These are phyloP conservation scores for Crossocerus cetratus DNA, from an alignment of 2,888 invertebrate genomes.

Conservation along the genomic window DNA sequence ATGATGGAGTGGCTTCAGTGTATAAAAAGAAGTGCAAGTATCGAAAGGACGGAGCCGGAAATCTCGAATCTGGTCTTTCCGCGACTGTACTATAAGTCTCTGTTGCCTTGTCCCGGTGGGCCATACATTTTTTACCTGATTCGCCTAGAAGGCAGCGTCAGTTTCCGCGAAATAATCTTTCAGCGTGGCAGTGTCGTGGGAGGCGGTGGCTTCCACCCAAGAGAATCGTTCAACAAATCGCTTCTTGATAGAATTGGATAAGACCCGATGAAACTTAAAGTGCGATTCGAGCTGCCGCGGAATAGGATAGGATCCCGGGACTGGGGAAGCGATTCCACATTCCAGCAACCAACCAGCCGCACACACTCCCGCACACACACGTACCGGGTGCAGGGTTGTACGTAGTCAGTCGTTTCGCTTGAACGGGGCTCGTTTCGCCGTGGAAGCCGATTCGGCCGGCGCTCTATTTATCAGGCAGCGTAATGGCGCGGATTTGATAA, in stretches of 20 bases:
- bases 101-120: neutral
- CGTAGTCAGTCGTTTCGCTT: neutral
- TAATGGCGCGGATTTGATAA: slow-evolving; percentile 29
- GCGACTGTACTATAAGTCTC: neutral
- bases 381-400: too few relatives aligned
- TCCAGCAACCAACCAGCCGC: too few relatives aligned
- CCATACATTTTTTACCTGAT: slow-evolving; percentile 5
- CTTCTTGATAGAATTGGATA: slow-evolving; percentile 12
- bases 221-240: slow-evolving; percentile 4
- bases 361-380: too few relatives aligned
- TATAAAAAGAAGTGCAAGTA: too few relatives aligned
- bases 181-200: neutral
- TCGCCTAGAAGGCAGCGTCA: neutral
- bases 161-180: slow-evolving; percentile 8
- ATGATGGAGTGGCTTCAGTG: too few relatives aligned
- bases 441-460: slow-evolving; percentile 1
- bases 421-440: neutral
- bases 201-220: neutral
- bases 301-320: neutral
- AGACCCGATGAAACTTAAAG: slow-evolving; percentile 10
- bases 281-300: neutral
- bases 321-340: neutral
- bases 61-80: neutral
- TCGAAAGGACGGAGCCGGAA: too few relatives aligned
- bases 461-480: slow-evolving; percentile 24